Conservation (phyloP, 2,113 vertebrate species). For the Cygnus buccinator region DNA sequence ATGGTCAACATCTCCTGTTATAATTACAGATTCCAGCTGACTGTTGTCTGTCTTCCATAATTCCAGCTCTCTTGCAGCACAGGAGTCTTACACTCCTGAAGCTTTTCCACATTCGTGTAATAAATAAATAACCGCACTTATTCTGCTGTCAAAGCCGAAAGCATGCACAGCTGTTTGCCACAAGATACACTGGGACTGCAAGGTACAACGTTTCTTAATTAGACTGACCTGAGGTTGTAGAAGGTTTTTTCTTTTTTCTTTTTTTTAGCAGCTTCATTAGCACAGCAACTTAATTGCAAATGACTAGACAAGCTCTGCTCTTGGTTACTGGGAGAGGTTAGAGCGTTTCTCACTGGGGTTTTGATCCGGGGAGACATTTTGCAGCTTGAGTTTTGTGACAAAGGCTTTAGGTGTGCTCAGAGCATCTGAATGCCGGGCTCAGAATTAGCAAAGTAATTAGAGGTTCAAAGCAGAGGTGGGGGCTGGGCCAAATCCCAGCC, state of each 20-base stretch:
- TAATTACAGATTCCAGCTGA: slow-evolving; percentile 53
- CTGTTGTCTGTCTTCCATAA: slow-evolving; percentile 19
- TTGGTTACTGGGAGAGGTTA: slow-evolving; percentile 47
- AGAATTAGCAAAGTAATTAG: slow-evolving; percentile 65
- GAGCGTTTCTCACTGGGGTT: slow-evolving; percentile 28
- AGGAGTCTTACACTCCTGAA: not conserved
- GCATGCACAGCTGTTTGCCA: slow-evolving; percentile 61
- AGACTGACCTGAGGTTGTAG: slow-evolving; percentile 54
- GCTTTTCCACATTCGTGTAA: not conserved
- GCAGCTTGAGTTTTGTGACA: slow-evolving; percentile 37
- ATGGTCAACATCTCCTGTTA: slow-evolving; percentile 12
- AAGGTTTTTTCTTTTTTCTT: not conserved
- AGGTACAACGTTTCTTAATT: slow-evolving; percentile 68
- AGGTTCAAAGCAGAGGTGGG: slow-evolving; percentile 35
- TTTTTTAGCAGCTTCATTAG: slow-evolving; percentile 40
- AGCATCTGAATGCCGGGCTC: slow-evolving; percentile 7
- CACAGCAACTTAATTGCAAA: slow-evolving; percentile 65
- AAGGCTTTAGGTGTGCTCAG: slow-evolving; percentile 58
- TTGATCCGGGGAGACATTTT: slow-evolving; percentile 34
- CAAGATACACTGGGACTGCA: slow-evolving; percentile 44
- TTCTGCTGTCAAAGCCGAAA: slow-evolving; percentile 67
- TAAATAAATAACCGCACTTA: slow-evolving; percentile 70
- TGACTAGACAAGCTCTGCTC: slow-evolving; percentile 45
- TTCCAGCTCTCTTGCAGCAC: slow-evolving; percentile 16
- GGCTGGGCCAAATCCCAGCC: not conserved